Percentiles rank a stretch among this genome's conserved stretches.
Conservation (phyloP, 2,797 vertebrate species). For the Sebastolobus alascanus region DNA sequence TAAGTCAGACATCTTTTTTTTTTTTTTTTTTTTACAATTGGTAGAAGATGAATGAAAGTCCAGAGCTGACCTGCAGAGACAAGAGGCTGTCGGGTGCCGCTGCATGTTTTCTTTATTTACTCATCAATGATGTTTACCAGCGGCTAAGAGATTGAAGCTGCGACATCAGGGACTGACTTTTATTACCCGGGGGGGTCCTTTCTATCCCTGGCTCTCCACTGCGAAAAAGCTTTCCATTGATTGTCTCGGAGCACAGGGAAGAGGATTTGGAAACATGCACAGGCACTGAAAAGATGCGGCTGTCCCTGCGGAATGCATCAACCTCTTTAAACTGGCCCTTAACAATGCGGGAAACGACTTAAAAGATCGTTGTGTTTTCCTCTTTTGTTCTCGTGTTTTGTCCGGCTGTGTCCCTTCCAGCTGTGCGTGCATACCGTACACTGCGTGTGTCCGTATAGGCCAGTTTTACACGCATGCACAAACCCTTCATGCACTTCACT, state of each 20-base stretch:
- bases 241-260: conserved; percentile 50
- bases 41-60: conserved; percentile 52
- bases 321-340: conserved; percentile 23
- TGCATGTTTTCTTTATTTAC: conserved; percentile 75
- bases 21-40: conserved; percentile 14
- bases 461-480: conserved; percentile 27
- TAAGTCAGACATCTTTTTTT: conserved; percentile 9
- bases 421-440: conserved; percentile 1
- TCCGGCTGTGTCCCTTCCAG: conserved; percentile 14
- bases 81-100: not conserved
- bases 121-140: conserved; percentile 73
- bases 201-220: conserved; percentile 69
- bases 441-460: not conserved
- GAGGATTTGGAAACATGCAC: conserved; percentile 60
- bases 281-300: conserved; percentile 45
- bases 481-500: conserved; percentile 12
- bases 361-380: conserved; percentile 14
- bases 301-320: conserved; percentile 50
- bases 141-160: conserved; percentile 70
- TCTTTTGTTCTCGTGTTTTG: conserved; percentile 15
- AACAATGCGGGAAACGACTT: conserved; percentile 44
- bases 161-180: conserved; percentile 62
- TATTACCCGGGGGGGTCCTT: conserved; percentile 71
- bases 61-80: conserved; percentile 33
- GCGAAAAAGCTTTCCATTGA: conserved; percentile 76